phyloP scores from a whole-genome alignment of 2,797 vertebrate species.

The Loriculus beryllinus region DNA sequence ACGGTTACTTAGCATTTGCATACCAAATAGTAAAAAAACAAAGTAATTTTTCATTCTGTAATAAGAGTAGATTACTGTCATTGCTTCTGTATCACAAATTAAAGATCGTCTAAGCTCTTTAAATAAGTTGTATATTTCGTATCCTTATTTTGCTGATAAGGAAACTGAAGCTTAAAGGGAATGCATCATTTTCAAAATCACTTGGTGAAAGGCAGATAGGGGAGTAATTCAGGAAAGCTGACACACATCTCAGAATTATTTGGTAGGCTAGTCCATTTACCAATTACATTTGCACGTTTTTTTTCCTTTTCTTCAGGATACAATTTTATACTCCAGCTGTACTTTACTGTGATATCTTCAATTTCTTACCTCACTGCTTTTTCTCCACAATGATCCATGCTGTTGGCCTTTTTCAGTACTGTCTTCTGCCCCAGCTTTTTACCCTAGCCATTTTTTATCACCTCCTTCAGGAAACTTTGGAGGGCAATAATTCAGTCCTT shows the following conservation, averaged over 20 bases:
- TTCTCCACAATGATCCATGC: background rate
- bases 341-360: background rate
- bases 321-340: background rate
- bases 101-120: background rate
- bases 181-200: background rate
- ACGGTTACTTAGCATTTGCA: background rate
- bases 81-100: background rate
- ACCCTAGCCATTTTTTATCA: background rate
- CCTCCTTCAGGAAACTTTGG: background rate
- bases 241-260: background rate
- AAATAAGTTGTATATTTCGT: background rate
- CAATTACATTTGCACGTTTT: background rate
- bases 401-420: background rate
- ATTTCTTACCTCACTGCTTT: background rate
- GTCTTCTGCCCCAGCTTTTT: background rate
- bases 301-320: background rate
- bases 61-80: background rate
- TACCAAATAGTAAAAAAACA: background rate
- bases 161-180: background rate
- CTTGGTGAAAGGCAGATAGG: background rate
- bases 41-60: background rate
- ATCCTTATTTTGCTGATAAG: slow-evolving; percentile 22
- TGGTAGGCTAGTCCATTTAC: background rate
- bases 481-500: background rate
- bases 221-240: background rate